Base-by-base conservation (phyloP, 64 coral and sea anemone genomes). In the Pachyseris speciosa region DNA sequence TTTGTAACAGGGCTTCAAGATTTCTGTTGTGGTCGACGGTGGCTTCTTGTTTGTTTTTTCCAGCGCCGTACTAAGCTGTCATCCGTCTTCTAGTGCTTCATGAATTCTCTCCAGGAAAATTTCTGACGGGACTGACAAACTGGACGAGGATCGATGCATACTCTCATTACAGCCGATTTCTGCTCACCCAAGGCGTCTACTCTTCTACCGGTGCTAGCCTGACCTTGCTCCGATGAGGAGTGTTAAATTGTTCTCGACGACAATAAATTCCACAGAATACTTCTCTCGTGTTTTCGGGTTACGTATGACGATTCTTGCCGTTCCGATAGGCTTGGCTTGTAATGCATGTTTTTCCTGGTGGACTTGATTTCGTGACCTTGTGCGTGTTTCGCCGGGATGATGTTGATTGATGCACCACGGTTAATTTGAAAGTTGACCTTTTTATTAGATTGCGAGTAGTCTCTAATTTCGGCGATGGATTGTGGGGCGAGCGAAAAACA, bases 101-200 rank as follows among this genome's bases (percentile, higher is more conserved):
- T 38, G 17, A 2, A 41, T 4, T 38, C 12, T 28, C 5, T 71
- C 22, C 15, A 22, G 31, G 31, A 68, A 68, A 11, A 68, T 68
- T 17, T 68, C 28, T 16, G 32, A 68, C 15, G 32, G 33, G 65
- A 37, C 32, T 32, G 65, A 68, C 29, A 36, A 37, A 2, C 61
- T 55, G 51, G 58, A 25, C 58, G 58, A 1, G 58, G 58, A 63
- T 63, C 58, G 4, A 63, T 63, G 25, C 58, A 26, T 26, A 63
- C 24, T 26, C 24, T n/a, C 31, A 94, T 44, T 7, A 44, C 50
- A 30, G 84, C 92, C 5, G 92, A 94, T 49, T 94, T 94, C 84
- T 72, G 38, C 75, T 94, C 10, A 94, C 91, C 91, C 84, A 88
- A 3, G 91, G 74, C 0, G 65, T 83, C 15, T 61, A 72, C 49